Evolutionary conservation across 2,113 vertebrate species (phyloP), one percentile per base, ranked within the genome.

Genomic region (Alectura lathami): DNA sequence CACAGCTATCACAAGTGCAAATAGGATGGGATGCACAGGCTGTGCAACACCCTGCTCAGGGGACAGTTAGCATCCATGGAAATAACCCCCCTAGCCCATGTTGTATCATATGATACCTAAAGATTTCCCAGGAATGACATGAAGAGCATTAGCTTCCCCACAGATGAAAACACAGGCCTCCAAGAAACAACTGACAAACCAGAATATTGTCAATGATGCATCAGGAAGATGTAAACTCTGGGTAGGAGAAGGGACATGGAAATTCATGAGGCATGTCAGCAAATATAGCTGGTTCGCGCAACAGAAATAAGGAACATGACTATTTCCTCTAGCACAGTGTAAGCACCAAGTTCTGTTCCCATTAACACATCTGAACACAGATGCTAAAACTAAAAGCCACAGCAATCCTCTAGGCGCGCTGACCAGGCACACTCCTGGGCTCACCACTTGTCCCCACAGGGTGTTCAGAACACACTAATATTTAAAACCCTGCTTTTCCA

Each of bases 31-130:
- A 21, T 6, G 1, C 40, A 4, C 8, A 8, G 22, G 22, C 67
- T 2, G 11, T 3, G 1, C 1, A 1, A n/a, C 50, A 29, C 64
- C n/a, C 32, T 0, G 3, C 22, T 36, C 15, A 4, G 17, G 16
- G 11, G 40, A n/a, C 38, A 1, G 10, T 3, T 6, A 3, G 2
- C 57, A 29, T 15, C 29, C 1, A 20, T 0, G 23, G 42, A 30
- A 26, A n/a, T 0, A 3, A 21, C 24, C 34, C 29, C 45, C 32
- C 50, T n/a, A 21, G 68, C 36, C 27, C 4, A 5, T n/a, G n/a
- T n/a, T n/a, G n/a, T 5, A 4, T 6, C 17, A 1, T 4, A 3
- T 11, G 13, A 8, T 36, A 22, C 43, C 51, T 22, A 17, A 24
- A 42, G 16, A 26, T 3, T 17, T 30, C 32, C 16, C 59, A 9